Evolutionary conservation across 2,888 invertebrate genomes (phyloP).

Genomic region (Microplitis manilae): DNA sequence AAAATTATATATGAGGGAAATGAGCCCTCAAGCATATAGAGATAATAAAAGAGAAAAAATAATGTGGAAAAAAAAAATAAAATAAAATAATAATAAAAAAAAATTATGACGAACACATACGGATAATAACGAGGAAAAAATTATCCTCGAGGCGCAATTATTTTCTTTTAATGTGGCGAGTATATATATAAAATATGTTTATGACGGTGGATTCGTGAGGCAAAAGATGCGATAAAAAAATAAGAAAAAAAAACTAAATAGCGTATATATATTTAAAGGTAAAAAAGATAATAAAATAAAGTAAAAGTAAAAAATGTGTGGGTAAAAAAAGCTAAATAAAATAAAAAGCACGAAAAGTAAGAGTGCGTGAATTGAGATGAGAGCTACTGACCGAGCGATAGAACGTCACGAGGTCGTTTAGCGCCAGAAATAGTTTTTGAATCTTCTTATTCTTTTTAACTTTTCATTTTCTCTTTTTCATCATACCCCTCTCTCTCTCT

Average conservation of each 20-base stretch:
- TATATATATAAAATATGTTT: slow-evolving; percentile 23
- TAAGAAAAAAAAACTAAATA: background rate
- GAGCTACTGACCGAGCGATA: slow-evolving; percentile 60
- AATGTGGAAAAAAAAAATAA: background rate
- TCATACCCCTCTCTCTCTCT: slow-evolving; percentile 33
- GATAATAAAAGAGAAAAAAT: background rate
- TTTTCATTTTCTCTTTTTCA: slow-evolving; percentile 41
- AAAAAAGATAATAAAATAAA: slow-evolving; percentile 14
- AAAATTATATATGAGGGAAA: slow-evolving; percentile 36
- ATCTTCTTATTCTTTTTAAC: slow-evolving; percentile 55
- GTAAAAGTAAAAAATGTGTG: slow-evolving; percentile 18
- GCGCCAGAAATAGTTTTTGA: slow-evolving; percentile 62
- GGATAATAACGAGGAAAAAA: slow-evolving; percentile 12
- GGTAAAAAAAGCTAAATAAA: slow-evolving; percentile 16
- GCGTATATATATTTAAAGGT: slow-evolving; percentile 17
- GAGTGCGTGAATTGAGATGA: slow-evolving; percentile 53
- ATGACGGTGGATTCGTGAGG: slow-evolving; percentile 25
- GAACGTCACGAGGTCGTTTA: slow-evolving; percentile 64
- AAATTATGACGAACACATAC: slow-evolving; percentile 7
- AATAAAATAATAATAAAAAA: slow-evolving; percentile 3
- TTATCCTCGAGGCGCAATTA: slow-evolving; percentile 19
- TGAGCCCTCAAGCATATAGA: slow-evolving; percentile 13
- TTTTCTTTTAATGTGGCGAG: slow-evolving; percentile 29
- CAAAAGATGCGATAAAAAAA: slow-evolving; percentile 3
- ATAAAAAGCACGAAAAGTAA: slow-evolving; percentile 20